Evolutionary conservation across 2,797 vertebrate species (phyloP).

Genomic region (Muraenolepis orangiensis): DNA sequence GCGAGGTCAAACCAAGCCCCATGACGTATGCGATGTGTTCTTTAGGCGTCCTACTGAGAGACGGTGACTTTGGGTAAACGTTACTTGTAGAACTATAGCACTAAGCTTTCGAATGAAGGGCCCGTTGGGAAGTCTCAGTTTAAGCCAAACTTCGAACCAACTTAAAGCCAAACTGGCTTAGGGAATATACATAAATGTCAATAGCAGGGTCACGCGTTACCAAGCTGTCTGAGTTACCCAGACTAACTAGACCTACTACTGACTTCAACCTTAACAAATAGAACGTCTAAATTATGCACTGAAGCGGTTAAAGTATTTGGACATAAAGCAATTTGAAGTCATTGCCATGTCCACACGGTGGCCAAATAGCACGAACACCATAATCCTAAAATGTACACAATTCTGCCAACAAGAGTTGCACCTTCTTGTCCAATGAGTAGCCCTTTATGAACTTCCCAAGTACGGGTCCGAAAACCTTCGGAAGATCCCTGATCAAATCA

Average conservation of each 20-base stretch:
- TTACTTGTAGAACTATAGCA: not conserved
- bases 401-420: conserved; percentile 42
- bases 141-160: not conserved
- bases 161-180: not conserved
- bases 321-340: conserved; percentile 30
- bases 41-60: not conserved
- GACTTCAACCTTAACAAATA: conserved; percentile 25
- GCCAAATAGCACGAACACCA: conserved; percentile 31
- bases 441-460: conserved; percentile 70
- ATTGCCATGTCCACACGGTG: conserved; percentile 50
- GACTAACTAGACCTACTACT: conserved; percentile 7
- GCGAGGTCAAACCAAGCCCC: not conserved
- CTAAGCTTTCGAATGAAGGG: not conserved
- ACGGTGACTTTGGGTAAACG: not conserved
- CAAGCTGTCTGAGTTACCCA: not conserved
- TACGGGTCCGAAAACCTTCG: conserved; percentile 66
- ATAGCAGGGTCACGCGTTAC: not conserved
- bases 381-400: conserved; percentile 7
- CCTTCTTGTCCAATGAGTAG: conserved; percentile 66
- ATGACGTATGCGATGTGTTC: not conserved
- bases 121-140: not conserved
- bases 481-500: conserved; percentile 67
- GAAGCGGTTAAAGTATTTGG: conserved; percentile 15
- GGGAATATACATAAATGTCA: not conserved
- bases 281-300: conserved; percentile 22